Percentiles rank a stretch among this genome's conserved stretches.
Evolutionary conservation across 2,113 vertebrate species (phyloP).

Genomic region (Dunckerocampus dactyliophorus): DNA sequence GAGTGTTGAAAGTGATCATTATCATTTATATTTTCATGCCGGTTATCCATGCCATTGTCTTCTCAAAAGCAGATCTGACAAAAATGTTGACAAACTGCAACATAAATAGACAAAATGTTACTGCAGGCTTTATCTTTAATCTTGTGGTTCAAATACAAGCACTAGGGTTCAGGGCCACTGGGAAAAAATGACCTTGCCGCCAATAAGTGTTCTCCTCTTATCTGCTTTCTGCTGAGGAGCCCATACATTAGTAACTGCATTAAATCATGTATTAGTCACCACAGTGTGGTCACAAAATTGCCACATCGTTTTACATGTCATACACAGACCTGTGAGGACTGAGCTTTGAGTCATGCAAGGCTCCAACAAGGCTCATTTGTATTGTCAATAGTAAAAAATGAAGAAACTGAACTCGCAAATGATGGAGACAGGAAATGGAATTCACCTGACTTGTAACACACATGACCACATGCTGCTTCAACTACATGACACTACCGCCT

Average conservation of each 20-base stretch:
- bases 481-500: not conserved
- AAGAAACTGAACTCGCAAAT: conserved; percentile 1
- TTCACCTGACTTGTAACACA: not conserved
- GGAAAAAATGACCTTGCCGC: not conserved
- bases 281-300: not conserved
- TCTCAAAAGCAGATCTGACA: no score
- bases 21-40: no score
- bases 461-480: not conserved
- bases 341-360: conserved; percentile 1
- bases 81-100: no score
- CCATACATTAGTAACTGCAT: not conserved
- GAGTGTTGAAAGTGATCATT: no score
- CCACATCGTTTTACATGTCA: conserved; percentile 14
- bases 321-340: conserved; percentile 6
- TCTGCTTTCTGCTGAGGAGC: not conserved
- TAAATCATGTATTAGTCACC: conserved; percentile 2
- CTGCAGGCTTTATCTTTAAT: conserved; percentile 18
- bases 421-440: not conserved
- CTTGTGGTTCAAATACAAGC: conserved; percentile 10
- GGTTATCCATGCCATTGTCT: no score
- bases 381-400: conserved; percentile 5
- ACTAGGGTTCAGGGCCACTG: not conserved
- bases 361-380: conserved; percentile 5
- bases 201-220: not conserved
- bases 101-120: no score